Conservation (phyloP, 2,888 invertebrate genomes). For the Drosophila kanekoi region DNA sequence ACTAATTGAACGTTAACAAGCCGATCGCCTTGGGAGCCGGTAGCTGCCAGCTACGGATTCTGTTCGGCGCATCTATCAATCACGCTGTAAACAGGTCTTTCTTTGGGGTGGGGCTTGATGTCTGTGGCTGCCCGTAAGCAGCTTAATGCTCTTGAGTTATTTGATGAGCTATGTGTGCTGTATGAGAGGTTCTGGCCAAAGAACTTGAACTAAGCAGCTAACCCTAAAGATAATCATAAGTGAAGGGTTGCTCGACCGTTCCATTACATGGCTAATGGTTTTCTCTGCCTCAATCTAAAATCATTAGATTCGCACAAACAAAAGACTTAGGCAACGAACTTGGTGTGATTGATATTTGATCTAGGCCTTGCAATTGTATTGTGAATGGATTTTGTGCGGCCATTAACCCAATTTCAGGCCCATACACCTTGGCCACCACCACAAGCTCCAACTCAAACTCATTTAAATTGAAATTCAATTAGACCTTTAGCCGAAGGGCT, state of each 20-base stretch:
- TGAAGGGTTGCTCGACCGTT: slow-evolving; percentile 33
- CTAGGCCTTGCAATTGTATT: slow-evolving; percentile 30
- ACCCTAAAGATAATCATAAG: slow-evolving; percentile 30
- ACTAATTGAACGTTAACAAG: slow-evolving; percentile 80
- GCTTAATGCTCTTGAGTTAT: slow-evolving; percentile 39
- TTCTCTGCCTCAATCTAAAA: slow-evolving; percentile 2
- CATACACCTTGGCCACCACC: slow-evolving; percentile 10
- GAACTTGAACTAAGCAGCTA: slow-evolving; percentile 12
- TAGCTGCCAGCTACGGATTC: slow-evolving; percentile 51
- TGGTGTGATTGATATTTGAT: slow-evolving; percentile 24
- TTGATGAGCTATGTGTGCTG: slow-evolving; percentile 25
- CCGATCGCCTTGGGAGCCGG: slow-evolving; percentile 44
- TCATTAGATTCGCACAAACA: slow-evolving; percentile 45
- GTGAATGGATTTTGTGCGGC: slow-evolving; percentile 23
- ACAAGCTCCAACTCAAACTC: slow-evolving; percentile 6
- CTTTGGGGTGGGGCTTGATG: slow-evolving; percentile 17
- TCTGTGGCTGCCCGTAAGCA: slow-evolving; percentile 16
- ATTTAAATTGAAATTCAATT: slow-evolving; percentile 43
- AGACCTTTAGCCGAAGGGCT: slow-evolving; percentile 3
- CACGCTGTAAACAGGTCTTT: slow-evolving; percentile 53
- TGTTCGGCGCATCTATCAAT: slow-evolving; percentile 64
- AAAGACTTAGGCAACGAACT: slow-evolving; percentile 41
- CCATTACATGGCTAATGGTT: slow-evolving; percentile 25
- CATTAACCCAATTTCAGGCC: slow-evolving; percentile 41
- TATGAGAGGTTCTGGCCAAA: slow-evolving; percentile 10